Evolutionary conservation across 37 sponge, comb jelly and placozoan species (phyloP).

Genomic region (Chondrilla cf. caribensis): DNA sequence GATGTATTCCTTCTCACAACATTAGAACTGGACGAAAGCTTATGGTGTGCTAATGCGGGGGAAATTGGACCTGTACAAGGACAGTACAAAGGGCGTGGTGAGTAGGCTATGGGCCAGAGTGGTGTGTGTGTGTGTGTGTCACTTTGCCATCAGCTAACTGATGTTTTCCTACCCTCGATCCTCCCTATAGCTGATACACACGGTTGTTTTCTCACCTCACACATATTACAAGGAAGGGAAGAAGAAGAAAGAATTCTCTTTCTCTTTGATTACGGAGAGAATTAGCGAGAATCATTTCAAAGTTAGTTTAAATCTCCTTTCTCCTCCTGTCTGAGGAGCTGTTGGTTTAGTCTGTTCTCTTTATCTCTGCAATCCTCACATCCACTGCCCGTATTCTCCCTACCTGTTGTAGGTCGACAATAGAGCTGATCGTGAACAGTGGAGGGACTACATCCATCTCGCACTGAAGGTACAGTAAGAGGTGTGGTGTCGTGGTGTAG

Average conservation of each 20-base stretch:
- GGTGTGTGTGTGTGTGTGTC: not conserved
- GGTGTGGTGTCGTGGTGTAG: slow-evolving; percentile 39
- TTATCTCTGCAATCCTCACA: too few species aligned
- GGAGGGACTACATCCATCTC: slow-evolving; percentile 30
- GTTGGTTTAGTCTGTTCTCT: too few species aligned
- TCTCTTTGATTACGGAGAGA: not conserved
- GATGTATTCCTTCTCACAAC: not conserved
- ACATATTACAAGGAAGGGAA: not conserved
- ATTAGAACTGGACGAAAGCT: slow-evolving; percentile 1
- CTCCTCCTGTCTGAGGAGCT: not conserved
- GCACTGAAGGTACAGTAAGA: slow-evolving; percentile 36
- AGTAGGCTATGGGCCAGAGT: not conserved
- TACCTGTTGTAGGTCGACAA: slow-evolving; percentile 23
- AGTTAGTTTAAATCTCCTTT: slow-evolving; percentile 1
- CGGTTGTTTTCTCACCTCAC: not conserved
- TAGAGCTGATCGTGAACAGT: slow-evolving; percentile 1
- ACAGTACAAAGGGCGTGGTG: not conserved
- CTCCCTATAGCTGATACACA: not conserved
- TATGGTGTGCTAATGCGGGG: not conserved
- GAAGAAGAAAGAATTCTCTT: slow-evolving; percentile 6
- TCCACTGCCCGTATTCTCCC: too few species aligned
- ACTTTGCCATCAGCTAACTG: not conserved
- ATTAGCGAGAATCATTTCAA: not conserved
- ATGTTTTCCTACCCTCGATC: not conserved
- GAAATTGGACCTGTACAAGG: not conserved